Evolutionary conservation across 2,113 vertebrate genomes (phyloP), one percentile per base, ranked within the genome.

Genomic region (Micronisus gabar): DNA sequence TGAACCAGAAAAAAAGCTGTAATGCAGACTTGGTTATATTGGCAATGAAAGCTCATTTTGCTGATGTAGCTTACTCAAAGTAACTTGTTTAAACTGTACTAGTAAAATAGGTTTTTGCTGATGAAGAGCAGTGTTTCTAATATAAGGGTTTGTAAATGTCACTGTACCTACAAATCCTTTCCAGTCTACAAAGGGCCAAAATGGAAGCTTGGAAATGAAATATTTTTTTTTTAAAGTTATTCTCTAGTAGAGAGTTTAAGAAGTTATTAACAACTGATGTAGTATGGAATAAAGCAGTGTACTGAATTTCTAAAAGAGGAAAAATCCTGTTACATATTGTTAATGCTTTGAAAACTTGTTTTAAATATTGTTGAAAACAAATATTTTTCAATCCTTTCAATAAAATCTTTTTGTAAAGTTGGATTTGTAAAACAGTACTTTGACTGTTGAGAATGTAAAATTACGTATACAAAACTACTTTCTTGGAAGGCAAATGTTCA

Each of bases 341-440:
- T 95, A 96, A 97, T 87, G 61, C 92, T 97, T 95, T 96, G 88
- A 95, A 93, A 96, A 85, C 91, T 97, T 98, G 98, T 98, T 96
- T 97, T 97, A 97, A 97, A 97, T 96, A 96, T 93, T 98, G 95
- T 96, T 97, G 97, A 98, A 98, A 97, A 97, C 97, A 68, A 92
- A 36, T 97, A 96, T 97, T 98, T 98, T 98, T 97, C 97, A 98
- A 98, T 97, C 84, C 97, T 99, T 98, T 99, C 98, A 98, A 99
- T 99, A 99, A 99, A 99, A 86, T 70, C 72, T 97, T 98, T 98
- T 97, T 96, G 90, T 93, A 96, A 95, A 79, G 73, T 53, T 95
- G 90, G 43, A 86, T 79, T 95, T 65, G 29, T 72, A 6, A 5
- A 30, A 36, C n/a, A 45, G 36, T 55, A 50, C 94, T 96, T 81